phyloP scores from a whole-genome alignment of 2,797 vertebrate genomes.

The Anguilla marmorata region DNA sequence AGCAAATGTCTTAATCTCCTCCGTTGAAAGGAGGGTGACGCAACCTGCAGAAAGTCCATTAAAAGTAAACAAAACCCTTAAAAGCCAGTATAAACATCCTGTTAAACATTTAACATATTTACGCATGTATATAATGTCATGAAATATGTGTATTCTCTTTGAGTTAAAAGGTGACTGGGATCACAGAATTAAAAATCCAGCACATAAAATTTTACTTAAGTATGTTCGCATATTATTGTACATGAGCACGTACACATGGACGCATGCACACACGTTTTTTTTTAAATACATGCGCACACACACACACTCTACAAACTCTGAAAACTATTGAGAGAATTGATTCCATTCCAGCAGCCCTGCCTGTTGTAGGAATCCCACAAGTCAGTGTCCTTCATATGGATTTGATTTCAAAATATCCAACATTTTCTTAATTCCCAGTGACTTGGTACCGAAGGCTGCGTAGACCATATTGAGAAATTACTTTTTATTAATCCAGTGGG shows the following conservation, averaged over 20 bases:
- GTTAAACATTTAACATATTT: background rate
- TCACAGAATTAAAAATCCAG: background rate
- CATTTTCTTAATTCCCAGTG: background rate
- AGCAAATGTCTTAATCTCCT: background rate
- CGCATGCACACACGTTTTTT: no score
- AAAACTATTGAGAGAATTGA: background rate
- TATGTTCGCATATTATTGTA: background rate
- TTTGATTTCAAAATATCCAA: background rate
- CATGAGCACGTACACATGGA: background rate
- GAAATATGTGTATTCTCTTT: background rate
- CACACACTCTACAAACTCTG: background rate
- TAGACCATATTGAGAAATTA: background rate
- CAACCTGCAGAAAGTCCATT: background rate
- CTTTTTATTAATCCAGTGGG: conserved; percentile 6
- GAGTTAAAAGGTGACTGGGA: background rate
- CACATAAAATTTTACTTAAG: background rate
- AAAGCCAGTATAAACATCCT: background rate
- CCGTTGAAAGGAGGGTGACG: background rate
- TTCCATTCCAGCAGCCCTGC: background rate
- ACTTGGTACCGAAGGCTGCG: background rate
- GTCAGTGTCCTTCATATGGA: background rate
- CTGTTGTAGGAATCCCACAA: background rate
- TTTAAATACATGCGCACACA: background rate
- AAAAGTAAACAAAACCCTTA: background rate
- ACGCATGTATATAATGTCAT: background rate